Conservation (phyloP, 2,113 vertebrate genomes). For the Dipodomys ordii region DNA sequence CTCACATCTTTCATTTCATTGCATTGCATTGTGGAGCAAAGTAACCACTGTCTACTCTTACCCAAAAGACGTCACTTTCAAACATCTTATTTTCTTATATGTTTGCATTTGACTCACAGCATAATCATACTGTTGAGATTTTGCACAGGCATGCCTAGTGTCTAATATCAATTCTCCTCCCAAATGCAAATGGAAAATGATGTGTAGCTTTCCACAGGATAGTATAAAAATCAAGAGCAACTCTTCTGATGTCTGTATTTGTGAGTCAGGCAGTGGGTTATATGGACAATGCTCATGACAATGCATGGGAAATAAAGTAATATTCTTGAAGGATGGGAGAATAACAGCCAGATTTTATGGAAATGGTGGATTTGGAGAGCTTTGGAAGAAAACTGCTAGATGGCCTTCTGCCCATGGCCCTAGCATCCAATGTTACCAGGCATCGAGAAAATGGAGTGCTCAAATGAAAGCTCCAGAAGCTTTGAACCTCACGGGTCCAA, state of each 20-base stretch:
- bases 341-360: not conserved
- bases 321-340: not conserved
- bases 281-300: not conserved
- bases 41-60: not conserved
- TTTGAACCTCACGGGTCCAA: not conserved
- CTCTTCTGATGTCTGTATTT: not conserved
- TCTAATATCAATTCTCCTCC: not conserved
- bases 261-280: not conserved
- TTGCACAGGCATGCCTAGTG: not conserved
- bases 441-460: not conserved
- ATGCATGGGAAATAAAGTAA: constrained; percentile 5
- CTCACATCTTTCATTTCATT: not conserved
- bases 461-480: not conserved
- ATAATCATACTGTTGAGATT: not conserved
- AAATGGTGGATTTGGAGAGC: not conserved
- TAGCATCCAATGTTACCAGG: not conserved
- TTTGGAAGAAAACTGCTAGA: not conserved
- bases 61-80: not conserved
- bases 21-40: not conserved
- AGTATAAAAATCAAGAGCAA: not conserved
- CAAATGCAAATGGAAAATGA: not conserved
- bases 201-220: not conserved
- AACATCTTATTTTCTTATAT: not conserved
- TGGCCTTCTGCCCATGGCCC: not conserved
- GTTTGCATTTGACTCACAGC: constrained; percentile 42